Conservation (phyloP, 1,140 invertebrate species). For the Pissodes strobi region DNA sequence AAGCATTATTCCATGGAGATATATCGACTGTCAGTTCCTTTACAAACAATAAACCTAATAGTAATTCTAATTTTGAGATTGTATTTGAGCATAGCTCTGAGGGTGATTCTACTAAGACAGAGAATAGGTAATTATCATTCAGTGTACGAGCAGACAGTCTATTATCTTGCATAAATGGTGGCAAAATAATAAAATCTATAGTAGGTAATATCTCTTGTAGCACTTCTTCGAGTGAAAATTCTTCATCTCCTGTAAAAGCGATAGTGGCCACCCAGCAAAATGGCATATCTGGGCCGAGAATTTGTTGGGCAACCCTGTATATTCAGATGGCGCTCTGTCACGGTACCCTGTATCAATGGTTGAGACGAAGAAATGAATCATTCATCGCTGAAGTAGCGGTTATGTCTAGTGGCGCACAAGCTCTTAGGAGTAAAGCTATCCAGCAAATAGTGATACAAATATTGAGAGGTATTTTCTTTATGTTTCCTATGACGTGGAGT, state of each 20-base stretch:
- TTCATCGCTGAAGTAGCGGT: constrained; percentile 44
- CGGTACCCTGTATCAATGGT: constrained; percentile 73
- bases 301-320: constrained; percentile 70
- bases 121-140: no score
- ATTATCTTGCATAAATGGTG: no score
- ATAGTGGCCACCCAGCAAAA: background rate
- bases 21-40: constrained; percentile 31
- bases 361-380: constrained; percentile 64
- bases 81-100: constrained; percentile 40
- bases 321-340: constrained; percentile 84
- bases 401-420: constrained; percentile 31
- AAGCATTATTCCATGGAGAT: background rate
- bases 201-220: background rate
- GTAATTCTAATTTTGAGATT: constrained; percentile 39
- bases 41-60: constrained; percentile 28
- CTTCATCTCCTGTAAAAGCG: background rate
- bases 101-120: no score
- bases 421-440: constrained; percentile 51
- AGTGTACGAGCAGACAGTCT: no score
- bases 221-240: background rate
- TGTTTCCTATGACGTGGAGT: no score
- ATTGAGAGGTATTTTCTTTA: constrained; percentile 64
- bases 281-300: constrained; percentile 40
- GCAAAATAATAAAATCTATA: no score
- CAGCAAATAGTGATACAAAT: constrained; percentile 72